A percentile compares a stretch with the other conserved stretches of the same genome.
These are phyloP conservation scores for Megathymus violae DNA, from an alignment of 1,140 invertebrate species.

Conservation along the genomic window DNA sequence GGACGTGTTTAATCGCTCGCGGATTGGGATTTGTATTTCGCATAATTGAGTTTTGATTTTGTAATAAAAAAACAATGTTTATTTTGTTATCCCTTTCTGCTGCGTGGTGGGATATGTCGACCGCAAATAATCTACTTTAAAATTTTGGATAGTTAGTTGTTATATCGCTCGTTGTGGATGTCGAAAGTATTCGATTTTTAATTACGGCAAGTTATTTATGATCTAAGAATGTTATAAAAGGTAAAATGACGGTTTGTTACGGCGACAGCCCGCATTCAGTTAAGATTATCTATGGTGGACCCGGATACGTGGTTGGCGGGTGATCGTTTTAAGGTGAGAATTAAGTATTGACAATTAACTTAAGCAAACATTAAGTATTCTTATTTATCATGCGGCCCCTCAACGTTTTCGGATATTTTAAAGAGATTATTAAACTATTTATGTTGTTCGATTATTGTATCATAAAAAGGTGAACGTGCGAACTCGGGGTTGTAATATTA, in stretches of 20 bases:
- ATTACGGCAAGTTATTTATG: no score
- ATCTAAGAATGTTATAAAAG: no score
- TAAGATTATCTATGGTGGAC: no score
- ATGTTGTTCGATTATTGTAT: not conserved
- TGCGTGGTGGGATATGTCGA: slow-evolving; percentile 13
- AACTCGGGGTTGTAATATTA: not conserved
- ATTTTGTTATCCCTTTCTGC: slow-evolving; percentile 43
- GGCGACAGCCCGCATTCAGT: no score
- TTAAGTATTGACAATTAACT: no score
- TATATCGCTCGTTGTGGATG: not conserved
- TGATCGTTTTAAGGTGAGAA: no score
- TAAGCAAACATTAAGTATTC: no score
- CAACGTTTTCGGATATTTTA: no score
- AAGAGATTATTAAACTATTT: not conserved
- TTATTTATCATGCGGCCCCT: no score
- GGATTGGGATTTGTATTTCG: slow-evolving; percentile 14
- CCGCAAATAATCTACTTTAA: slow-evolving; percentile 2
- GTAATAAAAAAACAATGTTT: slow-evolving; percentile 50
- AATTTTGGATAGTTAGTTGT: not conserved
- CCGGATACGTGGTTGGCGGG: no score
- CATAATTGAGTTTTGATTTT: slow-evolving; percentile 35
- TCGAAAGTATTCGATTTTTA: no score
- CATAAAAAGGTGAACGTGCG: not conserved
- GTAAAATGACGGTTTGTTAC: no score
- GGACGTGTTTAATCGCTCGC: slow-evolving; percentile 1